Evolutionary conservation across 2,113 vertebrate species (phyloP), one percentile per base, ranked within the genome.

Genomic region (Ptilorrhoa leucosticta): DNA sequence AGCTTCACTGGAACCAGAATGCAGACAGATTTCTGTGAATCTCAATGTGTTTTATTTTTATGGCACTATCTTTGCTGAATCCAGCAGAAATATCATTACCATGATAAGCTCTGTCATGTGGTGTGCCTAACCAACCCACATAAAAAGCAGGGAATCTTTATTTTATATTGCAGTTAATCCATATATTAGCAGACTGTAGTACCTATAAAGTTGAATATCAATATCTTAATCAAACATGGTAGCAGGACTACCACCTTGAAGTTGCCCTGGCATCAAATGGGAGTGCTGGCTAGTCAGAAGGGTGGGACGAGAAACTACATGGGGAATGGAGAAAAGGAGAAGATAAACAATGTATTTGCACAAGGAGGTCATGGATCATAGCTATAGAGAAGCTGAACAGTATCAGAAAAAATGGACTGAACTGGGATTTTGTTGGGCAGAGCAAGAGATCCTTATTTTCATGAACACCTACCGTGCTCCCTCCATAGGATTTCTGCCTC

Each of bases 1-100:
- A 81, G 11, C 56, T 93, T 96, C 76, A 60, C 51, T 95, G 56
- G 61, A 94, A 96, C 71, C 88, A 90, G 80, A 94, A 93, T 33
- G 81, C 11, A 80, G 90, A 93, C 94, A 96, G 90, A 95, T 94
- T 96, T 96, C 66, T 70, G 76, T 94, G 91, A 92, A 95, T 94
- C 76, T 78, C 90, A 83, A 81, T 84, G 79, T 27, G 56, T 12
- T 91, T 92, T 90, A 86, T 96, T 91, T 96, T 94, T 81, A 83
- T 27, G 75, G 68, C 76, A 83, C 64, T 91, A 42, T 80, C 85
- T 93, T 77, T 93, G 40, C 82, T 89, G 76, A 91, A 95, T 83
- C 64, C 87, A 76, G 75, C 30, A 95, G 68, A 91, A 96, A 61
- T 83, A 71, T 39, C 72, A 51, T 83, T 75, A 66, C 58, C 56